Base-by-base conservation (phyloP, 1,140 invertebrate species). In the Bombus sibiricus region DNA sequence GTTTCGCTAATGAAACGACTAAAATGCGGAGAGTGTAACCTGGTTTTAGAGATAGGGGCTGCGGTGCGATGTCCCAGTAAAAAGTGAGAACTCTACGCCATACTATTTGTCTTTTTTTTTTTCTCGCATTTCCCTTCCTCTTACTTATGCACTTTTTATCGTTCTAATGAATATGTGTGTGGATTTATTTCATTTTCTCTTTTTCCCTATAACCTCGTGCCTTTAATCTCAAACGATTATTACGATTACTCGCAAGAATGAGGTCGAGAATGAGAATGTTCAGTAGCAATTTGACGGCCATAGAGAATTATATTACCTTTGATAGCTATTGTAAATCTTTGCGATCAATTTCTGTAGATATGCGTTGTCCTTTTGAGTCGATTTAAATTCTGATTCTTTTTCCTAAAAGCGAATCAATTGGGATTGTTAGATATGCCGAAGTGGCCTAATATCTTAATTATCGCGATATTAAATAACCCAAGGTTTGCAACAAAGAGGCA, bases 311-410 rank as follows among this genome's bases (percentile, higher is more conserved):
- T 13, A 4, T 62, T 39, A 90, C 89, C 71, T 90, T 18, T 78
- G 86, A 59, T 68, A n/a, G 18, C 15, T 37, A 22, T 41, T 86
- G n/a, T 85, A 37, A 15, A 90, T 18, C 32, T 83, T 88, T 1
- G 28, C 32, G n/a, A 90, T 76, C 41, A 91, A 43, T 43, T 89
- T 91, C 34, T 64, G 87, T n/a, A 89, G n/a, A 28, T 80, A 22
- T 1, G 34, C 6, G 22, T 39, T 71, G 12, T 89, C 89, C 43
- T 85, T 91, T n/a, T 89, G 71, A n/a, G 81, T 64, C 8, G 41
- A 32, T 34, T 83, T 91, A 37, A 90, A 12, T 28, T 90, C 85
- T 1, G 41, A 73, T 28, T 91, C 89, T 28, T 77, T 91, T 12
- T 91, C 71, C 90, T 91, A 66, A 1, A 72, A 83, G 25, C 1